Evolutionary conservation across 2,113 vertebrate species (phyloP), one percentile per base, ranked within the genome.

Genomic region (Vicugna pacos): DNA sequence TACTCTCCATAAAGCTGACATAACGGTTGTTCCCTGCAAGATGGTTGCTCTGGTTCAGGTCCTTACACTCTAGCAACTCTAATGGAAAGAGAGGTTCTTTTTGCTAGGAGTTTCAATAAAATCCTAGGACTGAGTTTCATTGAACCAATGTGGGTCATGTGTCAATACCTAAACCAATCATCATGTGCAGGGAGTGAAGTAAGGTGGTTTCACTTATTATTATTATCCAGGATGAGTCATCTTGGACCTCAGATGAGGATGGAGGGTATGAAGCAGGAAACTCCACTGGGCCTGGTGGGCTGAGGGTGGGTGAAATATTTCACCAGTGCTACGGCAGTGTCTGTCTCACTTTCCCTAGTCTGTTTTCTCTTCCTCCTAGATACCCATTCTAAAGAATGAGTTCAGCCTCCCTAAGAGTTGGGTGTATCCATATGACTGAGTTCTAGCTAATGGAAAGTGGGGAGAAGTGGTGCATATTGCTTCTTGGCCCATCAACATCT

Each of bases 311-410:
- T 24, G 26, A 11, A 46, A 8, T 13, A 24, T 32, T 30, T 81
- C 38, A 24, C 16, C 50, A 54, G 2, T 8, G 3, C 30, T 8
- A n/a, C 3, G 19, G 16, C 19, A 35, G 50, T n/a, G 15, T 54
- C 32, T 32, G 8, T 19, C 38, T 82, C 30, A 54, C 48, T 56
- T 72, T 28, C 46, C 13, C 46, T 46, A 65, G 77, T 46, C 69
- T 79, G 79, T 65, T 81, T 95, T 73, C 67, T 82, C 69, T 50
- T 56, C 46, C 77, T 56, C 79, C 67, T 81, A 64, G 60, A 80
- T 32, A 54, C 12, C 50, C 58, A 80, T 92, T 60, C 54, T 79
- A 92, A 46, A 22, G 32, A 79, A 24, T 10, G 38, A 64, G 46
- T 54, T 58, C 17, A 85, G 48, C 17, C 13, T 84, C 48, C 56